Evolutionary conservation across 2,113 vertebrate genomes (phyloP).

Genomic region (Chauna torquata): DNA sequence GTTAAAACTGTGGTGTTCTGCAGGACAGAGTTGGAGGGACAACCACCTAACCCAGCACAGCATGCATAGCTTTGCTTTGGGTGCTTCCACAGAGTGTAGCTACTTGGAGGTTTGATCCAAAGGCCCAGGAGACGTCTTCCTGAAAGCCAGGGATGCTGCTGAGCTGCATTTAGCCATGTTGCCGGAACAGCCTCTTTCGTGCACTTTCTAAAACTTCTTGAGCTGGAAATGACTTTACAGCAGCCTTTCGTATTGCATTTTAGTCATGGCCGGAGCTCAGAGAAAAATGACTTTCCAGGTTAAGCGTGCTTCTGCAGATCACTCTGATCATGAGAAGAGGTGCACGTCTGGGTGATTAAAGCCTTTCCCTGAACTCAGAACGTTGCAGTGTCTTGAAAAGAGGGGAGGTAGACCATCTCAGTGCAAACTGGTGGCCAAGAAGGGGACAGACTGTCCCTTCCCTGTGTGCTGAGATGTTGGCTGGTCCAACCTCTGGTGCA

Average conservation of each 20-base stretch:
- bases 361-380: neutral
- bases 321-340: neutral
- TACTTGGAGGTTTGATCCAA: neutral
- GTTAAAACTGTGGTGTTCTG: neutral
- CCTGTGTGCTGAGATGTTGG: neutral
- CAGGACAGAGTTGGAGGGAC: neutral
- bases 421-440: neutral
- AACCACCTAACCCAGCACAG: neutral
- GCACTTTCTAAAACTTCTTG: conserved; percentile 32
- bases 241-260: neutral
- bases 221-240: conserved; percentile 31
- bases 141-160: neutral
- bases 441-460: neutral
- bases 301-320: neutral
- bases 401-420: neutral
- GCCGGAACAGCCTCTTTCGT: conserved; percentile 14
- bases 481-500: neutral
- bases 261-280: neutral
- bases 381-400: neutral
- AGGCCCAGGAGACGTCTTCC: neutral
- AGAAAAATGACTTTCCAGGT: neutral
- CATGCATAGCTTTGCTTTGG: neutral
- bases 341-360: neutral
- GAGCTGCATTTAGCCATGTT: neutral
- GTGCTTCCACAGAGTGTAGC: neutral